Percentiles rank a stretch among this genome's conserved stretches.
phyloP scores from a whole-genome alignment of 2,797 vertebrate species.

The Aphelocoma californica region DNA sequence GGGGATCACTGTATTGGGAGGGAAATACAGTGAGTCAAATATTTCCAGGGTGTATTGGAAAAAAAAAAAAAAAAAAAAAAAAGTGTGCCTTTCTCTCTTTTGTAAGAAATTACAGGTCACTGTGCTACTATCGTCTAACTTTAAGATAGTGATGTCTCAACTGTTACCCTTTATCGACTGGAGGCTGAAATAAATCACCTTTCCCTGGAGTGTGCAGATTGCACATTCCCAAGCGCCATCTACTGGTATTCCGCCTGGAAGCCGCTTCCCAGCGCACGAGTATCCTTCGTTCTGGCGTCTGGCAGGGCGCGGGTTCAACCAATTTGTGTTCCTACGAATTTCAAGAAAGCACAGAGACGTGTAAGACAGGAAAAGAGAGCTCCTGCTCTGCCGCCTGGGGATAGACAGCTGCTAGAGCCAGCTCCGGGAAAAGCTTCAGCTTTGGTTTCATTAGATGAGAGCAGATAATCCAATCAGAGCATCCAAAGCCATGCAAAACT shows the following conservation, averaged over 20 bases:
- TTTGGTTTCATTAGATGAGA: not conserved
- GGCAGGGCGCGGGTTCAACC: not conserved
- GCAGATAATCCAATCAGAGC: not conserved
- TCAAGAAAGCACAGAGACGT: not conserved
- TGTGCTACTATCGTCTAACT: not conserved
- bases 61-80: too few species aligned
- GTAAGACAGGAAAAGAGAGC: not conserved
- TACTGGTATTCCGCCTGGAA: not conserved
- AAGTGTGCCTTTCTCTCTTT: not conserved
- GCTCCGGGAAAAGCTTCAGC: not conserved
- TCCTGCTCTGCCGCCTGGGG: not conserved
- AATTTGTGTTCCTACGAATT: rapidly evolving
- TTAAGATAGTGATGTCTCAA: not conserved
- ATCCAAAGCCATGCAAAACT: not conserved
- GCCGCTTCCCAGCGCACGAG: rapidly evolving
- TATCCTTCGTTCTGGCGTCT: rapidly evolving
- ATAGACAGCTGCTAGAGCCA: not conserved
- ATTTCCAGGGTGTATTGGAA: not conserved
- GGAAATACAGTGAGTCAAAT: not conserved
- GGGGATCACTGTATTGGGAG: not conserved
- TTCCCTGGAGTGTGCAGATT: not conserved
- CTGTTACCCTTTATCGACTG: rapidly evolving
- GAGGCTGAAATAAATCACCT: not conserved
- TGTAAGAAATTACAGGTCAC: not conserved
- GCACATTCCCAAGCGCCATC: conserved; percentile 10